phyloP scores from a whole-genome alignment of 2,113 vertebrate genomes.

The Gnathonemus longibarbis region DNA sequence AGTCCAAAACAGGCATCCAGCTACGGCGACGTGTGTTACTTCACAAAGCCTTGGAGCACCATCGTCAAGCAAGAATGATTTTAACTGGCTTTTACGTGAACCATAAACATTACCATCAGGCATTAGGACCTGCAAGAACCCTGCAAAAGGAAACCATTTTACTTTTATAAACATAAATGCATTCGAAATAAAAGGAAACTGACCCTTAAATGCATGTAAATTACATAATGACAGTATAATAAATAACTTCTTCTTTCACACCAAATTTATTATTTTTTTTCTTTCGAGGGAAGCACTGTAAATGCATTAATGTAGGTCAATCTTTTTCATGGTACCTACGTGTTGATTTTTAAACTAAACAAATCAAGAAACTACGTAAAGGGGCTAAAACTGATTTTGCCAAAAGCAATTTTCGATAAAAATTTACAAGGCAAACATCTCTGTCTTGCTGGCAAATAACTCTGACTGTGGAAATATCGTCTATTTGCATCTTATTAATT shows the following conservation, averaged over 20 bases:
- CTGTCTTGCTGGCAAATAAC: neutral
- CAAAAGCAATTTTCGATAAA: neutral
- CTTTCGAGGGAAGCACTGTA: neutral
- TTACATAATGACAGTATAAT: neutral
- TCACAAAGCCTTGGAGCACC: neutral
- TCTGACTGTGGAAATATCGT: neutral
- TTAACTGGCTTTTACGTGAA: neutral
- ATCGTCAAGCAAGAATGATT: neutral
- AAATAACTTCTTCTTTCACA: neutral
- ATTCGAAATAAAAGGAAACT: neutral
- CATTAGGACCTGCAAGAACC: neutral
- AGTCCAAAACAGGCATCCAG: neutral
- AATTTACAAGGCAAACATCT: slow-evolving; percentile 5
- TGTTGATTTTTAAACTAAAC: neutral
- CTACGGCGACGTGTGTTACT: neutral
- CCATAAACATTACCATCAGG: neutral
- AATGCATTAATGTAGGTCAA: neutral
- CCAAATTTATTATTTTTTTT: neutral
- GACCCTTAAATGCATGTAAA: neutral
- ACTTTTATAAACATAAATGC: neutral
- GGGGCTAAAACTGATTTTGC: neutral
- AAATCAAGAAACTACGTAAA: neutral
- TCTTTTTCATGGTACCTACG: neutral
- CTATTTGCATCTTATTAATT: slow-evolving; percentile 15
- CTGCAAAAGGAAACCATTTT: neutral